A percentile compares a stretch with the other conserved stretches of the same genome.
phyloP scores from a whole-genome alignment of 1,140 invertebrate species.

The Papilio aristodemus region DNA sequence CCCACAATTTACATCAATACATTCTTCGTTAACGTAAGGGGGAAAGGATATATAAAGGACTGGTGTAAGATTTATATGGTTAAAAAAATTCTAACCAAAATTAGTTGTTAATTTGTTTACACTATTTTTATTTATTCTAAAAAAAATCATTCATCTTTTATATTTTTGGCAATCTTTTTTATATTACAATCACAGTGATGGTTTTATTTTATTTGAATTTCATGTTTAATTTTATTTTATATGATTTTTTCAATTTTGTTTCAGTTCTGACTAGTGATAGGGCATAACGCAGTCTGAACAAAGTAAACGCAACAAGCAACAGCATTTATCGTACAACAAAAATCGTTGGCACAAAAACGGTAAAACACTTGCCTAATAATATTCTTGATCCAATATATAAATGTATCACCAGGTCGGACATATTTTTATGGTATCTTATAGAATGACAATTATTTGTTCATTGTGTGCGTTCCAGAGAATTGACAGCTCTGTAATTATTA shows the following conservation, averaged over 20 bases:
- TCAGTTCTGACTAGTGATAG: slow-evolving; percentile 64
- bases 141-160: not conserved
- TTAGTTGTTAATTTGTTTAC: too few species aligned
- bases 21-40: too few species aligned
- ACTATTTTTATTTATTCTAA: too few species aligned
- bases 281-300: slow-evolving; percentile 22
- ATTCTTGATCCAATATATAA: too few species aligned
- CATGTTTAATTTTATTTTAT: slow-evolving; percentile 40
- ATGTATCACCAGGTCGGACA: not conserved
- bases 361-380: not conserved
- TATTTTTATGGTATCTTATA: not conserved
- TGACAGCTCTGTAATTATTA: too few species aligned
- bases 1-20: too few species aligned
- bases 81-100: too few species aligned
- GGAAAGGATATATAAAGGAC: too few species aligned
- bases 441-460: not conserved
- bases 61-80: too few species aligned
- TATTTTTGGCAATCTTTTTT: too few species aligned
- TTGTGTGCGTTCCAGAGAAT: too few species aligned
- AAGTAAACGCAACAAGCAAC: slow-evolving; percentile 8
- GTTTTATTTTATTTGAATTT: slow-evolving; percentile 19
- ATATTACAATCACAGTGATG: too few species aligned
- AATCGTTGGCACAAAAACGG: not conserved
- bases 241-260: slow-evolving; percentile 57
- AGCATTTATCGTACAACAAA: not conserved